Evolutionary conservation across 2,888 invertebrate species (phyloP).

Genomic region (Argyresthia goedartella): DNA sequence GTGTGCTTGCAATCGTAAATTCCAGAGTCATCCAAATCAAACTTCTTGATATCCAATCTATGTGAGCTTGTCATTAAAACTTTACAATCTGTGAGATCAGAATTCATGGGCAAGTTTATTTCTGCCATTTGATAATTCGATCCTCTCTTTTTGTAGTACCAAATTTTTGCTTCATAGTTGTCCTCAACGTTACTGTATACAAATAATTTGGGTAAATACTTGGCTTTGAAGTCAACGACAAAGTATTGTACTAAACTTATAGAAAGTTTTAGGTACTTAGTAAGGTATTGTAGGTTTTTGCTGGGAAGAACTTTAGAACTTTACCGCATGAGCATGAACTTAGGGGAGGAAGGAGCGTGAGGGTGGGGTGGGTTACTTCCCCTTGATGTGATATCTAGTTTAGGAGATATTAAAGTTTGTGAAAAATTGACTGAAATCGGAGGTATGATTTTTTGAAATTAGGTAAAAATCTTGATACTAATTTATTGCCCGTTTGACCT

Average conservation of each 20-base stretch:
- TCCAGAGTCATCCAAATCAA: constrained; percentile 19
- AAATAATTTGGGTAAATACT: background rate
- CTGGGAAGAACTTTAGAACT: too few relatives aligned
- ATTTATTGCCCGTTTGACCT: too few relatives aligned
- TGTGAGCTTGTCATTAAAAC: constrained; percentile 14
- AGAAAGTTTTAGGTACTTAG: background rate
- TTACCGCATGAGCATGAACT: too few relatives aligned
- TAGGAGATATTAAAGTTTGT: too few relatives aligned
- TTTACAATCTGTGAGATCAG: background rate
- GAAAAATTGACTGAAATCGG: too few relatives aligned
- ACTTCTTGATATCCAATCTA: constrained; percentile 17
- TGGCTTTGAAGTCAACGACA: background rate
- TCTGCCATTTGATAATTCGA: background rate
- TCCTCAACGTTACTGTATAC: constrained; percentile 10
- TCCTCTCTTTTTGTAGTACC: constrained; percentile 20
- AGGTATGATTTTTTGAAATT: too few relatives aligned
- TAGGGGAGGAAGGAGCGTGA: too few relatives aligned
- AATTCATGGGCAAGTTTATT: constrained; percentile 2
- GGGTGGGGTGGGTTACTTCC: too few relatives aligned
- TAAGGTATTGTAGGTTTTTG: too few relatives aligned
- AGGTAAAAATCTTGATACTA: too few relatives aligned
- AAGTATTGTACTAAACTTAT: background rate
- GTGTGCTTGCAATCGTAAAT: constrained; percentile 20
- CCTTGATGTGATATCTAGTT: too few relatives aligned
- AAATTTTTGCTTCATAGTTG: constrained; percentile 17